Base-by-base conservation (phyloP, 2,113 vertebrate species). In the Neolamprologus fasciatus region DNA sequence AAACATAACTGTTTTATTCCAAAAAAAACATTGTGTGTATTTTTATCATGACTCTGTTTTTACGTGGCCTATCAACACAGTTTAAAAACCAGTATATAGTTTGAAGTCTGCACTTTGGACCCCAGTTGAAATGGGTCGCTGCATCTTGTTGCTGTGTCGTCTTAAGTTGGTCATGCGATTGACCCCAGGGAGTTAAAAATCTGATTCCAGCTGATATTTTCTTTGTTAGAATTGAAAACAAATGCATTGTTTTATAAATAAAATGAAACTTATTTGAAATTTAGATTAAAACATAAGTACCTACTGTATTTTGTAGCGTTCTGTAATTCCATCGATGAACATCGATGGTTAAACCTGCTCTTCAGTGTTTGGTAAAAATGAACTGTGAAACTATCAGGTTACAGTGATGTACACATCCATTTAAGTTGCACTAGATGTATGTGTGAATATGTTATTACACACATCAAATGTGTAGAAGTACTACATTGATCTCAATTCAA, bases 91-190 rank as follows among this genome's bases (percentile, higher is more conserved):
- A 4, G 54, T 57, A 57, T 61, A 61, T 31, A 31, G 14, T 31
- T 19, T 63, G 16, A 33, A 63, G 28, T 33, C 28, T 0, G 1
- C 16, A 33, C 58, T 19, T 33, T 63, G 0, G 0, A 63, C 5
- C 16, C 16, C 7, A 63, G 28, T 63, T 63, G 58, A 63, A 63
- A 33, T 63, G 16, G 28, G 28, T 19, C 9, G 6, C 2, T 33
- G 5, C 16, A 33, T 4, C 28, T 63, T 63, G 9, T 63, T 63
- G 58, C 16, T 33, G 58, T 63, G 6, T 63, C 14, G 8, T 58
- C 8, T 31, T 58, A 31, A 17, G 6, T 58, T 0, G 5, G 58
- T 33, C 58, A 19, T 33, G 28, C 11, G 58, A 63, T 63, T 63
- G 28, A 33, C 58, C 28, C 9, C 4, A 0, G 58, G 28, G 28